Base-by-base conservation (phyloP, 2,113 vertebrate species). In the Phasianus colchicus region DNA sequence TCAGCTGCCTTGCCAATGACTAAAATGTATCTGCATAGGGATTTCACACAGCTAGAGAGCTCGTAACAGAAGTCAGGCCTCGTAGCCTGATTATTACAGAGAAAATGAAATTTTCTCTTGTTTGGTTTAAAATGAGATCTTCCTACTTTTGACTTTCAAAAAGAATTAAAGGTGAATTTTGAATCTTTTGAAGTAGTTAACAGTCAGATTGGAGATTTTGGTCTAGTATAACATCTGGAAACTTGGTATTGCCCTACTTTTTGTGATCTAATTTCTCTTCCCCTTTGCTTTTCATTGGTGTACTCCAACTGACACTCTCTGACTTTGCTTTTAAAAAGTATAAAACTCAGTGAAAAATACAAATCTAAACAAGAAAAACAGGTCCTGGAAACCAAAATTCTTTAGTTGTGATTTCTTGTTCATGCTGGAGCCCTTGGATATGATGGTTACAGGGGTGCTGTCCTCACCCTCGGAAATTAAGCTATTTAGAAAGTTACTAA, bases 201-300 rank as follows among this genome's bases (percentile, higher is more conserved):
- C 61, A 64, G 36, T 29, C 36, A 64, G 27, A 64, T 64, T 29
- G 36, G 47, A 75, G 17, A 60, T 40, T 75, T 55, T 83, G 11
- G 17, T 38, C 66, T 70, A 14, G 4, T 12, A 45, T 81, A 74
- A 30, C 1, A 50, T 12, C 11, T 0, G 0, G 29, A 69, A 63
- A 17, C 29, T 55, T 2, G 2, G 0, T 72, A 8, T 65, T 78
- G 7, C 8, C 71, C 2, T 81, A 12, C 9, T 63, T 81, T 50
- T 22, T 66, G 6, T 67, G 30, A 19, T 52, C n/a, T 55, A 4
- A 15, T 71, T 3, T 70, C 16, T 79, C 10, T 73, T 52, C 47
- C 10, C n/a, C 22, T 65, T 40, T 47, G 10, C 11, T 15, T 83
- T 88, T 90, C 2, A 17, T 74, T 0, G 0, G 15, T 12, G 3